A percentile compares a stretch with the other conserved stretches of the same genome.
phyloP scores from a whole-genome alignment of 2,888 invertebrate species.

The Drosophila ochracea region DNA sequence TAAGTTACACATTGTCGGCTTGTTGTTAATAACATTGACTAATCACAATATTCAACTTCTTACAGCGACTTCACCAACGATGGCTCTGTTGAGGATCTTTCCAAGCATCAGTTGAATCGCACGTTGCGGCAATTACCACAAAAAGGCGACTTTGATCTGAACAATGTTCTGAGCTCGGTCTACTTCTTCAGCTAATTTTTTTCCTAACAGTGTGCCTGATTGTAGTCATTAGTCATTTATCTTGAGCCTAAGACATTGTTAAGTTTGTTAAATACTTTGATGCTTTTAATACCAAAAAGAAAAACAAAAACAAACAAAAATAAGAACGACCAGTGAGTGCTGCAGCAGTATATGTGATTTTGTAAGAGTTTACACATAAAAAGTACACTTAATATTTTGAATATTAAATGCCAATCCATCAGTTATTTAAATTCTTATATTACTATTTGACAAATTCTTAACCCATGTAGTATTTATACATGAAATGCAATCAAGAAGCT shows the following conservation, averaged over 20 bases:
- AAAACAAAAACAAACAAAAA: constrained; percentile 16
- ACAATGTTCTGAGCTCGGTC: constrained; percentile 90
- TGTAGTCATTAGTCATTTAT: constrained; percentile 50
- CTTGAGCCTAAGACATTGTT: constrained; percentile 46
- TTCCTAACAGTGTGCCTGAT: constrained; percentile 58
- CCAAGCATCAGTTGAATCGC: constrained; percentile 88
- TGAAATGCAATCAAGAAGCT: constrained; percentile 7
- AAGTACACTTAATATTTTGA: constrained; percentile 25
- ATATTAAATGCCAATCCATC: constrained; percentile 1
- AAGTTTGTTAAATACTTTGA: constrained; percentile 55
- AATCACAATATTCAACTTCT: constrained; percentile 14
- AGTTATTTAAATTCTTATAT: constrained; percentile 21
- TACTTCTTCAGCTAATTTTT: constrained; percentile 93
- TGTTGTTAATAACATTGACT: background rate
- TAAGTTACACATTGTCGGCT: constrained; percentile 81
- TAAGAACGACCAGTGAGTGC: constrained; percentile 7
- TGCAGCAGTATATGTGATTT: constrained; percentile 64
- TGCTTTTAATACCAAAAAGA: constrained; percentile 65
- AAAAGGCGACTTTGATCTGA: constrained; percentile 92
- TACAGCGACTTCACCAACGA: constrained; percentile 86
- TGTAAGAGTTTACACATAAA: constrained; percentile 50
- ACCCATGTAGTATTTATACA: constrained; percentile 9
- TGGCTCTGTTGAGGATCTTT: constrained; percentile 86
- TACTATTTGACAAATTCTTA: background rate
- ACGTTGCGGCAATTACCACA: constrained; percentile 88